These are phyloP conservation scores for Sinella curviseta DNA, from an alignment of 1,140 invertebrate species.

Conservation along the genomic window DNA sequence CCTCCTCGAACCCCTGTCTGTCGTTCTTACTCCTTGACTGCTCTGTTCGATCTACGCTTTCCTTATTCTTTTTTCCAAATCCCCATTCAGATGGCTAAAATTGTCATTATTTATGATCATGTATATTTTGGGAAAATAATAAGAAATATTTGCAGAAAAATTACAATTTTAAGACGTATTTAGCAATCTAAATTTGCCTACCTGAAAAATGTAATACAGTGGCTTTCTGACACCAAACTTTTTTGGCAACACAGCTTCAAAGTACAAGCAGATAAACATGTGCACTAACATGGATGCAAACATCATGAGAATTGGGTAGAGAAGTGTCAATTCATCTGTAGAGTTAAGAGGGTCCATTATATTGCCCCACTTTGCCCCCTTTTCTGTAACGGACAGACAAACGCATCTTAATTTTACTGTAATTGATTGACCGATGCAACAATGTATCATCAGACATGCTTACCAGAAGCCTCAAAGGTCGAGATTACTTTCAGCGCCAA, in stretches of 20 bases:
- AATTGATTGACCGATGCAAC: background rate
- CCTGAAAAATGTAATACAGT: conserved; percentile 73
- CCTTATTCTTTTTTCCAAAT: background rate
- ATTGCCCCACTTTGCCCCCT: conserved; percentile 62
- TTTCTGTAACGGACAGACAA: conserved; percentile 48
- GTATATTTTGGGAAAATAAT: background rate
- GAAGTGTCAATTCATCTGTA: conserved; percentile 59
- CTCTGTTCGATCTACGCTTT: too few species aligned
- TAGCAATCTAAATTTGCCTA: conserved; percentile 43
- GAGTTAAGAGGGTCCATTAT: conserved; percentile 55
- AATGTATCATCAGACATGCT: background rate
- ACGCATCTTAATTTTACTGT: too few species aligned
- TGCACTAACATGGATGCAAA: conserved; percentile 55
- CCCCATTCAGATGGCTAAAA: conserved; percentile 15
- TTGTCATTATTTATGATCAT: background rate
- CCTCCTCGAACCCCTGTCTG: conserved; percentile 37
- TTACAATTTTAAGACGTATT: background rate
- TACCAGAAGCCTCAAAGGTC: conserved; percentile 37
- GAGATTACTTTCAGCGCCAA: conserved; percentile 38
- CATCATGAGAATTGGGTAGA: conserved; percentile 55
- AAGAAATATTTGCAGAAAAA: background rate
- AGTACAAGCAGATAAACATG: conserved; percentile 60
- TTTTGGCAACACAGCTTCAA: conserved; percentile 73
- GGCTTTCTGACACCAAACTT: conserved; percentile 68
- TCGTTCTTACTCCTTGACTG: background rate